Evolutionary conservation across 2,113 vertebrate species (phyloP).

Genomic region (Mionectes macconnelli): DNA sequence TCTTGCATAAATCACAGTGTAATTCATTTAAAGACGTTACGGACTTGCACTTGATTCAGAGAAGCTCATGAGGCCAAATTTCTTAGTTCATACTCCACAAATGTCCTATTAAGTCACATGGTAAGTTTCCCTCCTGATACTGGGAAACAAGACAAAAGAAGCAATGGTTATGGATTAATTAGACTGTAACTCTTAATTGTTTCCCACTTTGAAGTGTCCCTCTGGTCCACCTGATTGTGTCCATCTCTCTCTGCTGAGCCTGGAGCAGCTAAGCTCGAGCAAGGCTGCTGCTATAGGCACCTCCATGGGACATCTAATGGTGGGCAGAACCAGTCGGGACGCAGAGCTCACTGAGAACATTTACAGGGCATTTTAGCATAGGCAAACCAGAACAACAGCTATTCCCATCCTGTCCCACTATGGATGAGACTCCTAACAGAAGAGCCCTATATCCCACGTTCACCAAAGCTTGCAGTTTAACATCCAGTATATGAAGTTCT

Average conservation of each 20-base stretch:
- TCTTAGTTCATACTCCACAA: not conserved
- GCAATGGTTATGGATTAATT: not conserved
- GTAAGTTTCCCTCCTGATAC: not conserved
- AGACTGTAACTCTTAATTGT: not conserved
- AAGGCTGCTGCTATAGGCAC: accelerated
- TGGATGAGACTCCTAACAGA: not conserved
- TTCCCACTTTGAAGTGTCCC: not conserved
- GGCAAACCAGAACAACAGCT: not conserved
- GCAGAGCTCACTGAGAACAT: not conserved
- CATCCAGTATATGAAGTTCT: not conserved
- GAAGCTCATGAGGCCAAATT: not conserved
- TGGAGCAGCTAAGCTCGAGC: not conserved
- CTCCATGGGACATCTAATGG: accelerated
- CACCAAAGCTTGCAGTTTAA: not conserved
- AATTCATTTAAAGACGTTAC: not conserved
- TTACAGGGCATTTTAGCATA: not conserved
- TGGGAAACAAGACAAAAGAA: not conserved
- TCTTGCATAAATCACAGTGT: not conserved
- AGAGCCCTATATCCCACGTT: not conserved
- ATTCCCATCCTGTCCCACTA: not conserved
- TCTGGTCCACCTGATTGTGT: not conserved
- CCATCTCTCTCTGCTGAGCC: not conserved
- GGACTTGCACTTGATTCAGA: not conserved
- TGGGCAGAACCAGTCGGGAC: accelerated
- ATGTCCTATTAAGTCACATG: not conserved